These are phyloP conservation scores for Sminthurinus aureus DNA, from an alignment of 2,888 invertebrate species.

Conservation along the genomic window DNA sequence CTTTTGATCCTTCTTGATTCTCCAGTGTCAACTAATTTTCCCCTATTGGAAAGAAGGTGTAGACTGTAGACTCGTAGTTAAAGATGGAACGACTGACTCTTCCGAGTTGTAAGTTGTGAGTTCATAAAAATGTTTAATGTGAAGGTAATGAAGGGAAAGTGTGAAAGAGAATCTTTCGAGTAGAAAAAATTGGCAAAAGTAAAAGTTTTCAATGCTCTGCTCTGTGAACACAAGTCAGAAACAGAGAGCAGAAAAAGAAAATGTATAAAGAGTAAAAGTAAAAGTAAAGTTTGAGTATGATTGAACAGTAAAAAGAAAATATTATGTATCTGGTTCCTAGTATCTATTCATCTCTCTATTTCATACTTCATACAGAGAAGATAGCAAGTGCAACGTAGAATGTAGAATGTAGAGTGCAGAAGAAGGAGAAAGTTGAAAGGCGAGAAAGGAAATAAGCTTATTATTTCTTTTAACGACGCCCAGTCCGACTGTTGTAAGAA, in stretches of 20 bases:
- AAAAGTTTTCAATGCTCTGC: neutral
- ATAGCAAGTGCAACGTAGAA: neutral
- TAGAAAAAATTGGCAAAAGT: neutral
- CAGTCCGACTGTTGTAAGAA: neutral
- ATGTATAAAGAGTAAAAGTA: neutral
- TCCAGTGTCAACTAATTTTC: too few relatives aligned
- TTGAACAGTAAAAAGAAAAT: neutral
- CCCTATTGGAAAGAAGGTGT: too few relatives aligned
- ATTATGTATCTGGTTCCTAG: neutral
- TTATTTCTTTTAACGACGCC: constrained; percentile 25
- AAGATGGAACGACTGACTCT: too few relatives aligned
- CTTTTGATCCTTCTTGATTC: too few relatives aligned
- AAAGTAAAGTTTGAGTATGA: neutral
- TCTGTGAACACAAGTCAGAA: too few relatives aligned
- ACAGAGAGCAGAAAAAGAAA: constrained; percentile 1
- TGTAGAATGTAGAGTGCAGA: neutral
- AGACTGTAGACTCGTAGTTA: too few relatives aligned
- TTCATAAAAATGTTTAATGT: neutral
- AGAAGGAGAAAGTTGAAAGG: neutral
- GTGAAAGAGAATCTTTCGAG: neutral
- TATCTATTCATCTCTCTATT: neutral
- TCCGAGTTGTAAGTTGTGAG: too few relatives aligned
- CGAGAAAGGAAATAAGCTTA: constrained; percentile 14
- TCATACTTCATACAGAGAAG: too few relatives aligned
- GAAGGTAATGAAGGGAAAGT: neutral